phyloP scores from a whole-genome alignment of 2,113 vertebrate genomes.

The Clupea harengus region DNA sequence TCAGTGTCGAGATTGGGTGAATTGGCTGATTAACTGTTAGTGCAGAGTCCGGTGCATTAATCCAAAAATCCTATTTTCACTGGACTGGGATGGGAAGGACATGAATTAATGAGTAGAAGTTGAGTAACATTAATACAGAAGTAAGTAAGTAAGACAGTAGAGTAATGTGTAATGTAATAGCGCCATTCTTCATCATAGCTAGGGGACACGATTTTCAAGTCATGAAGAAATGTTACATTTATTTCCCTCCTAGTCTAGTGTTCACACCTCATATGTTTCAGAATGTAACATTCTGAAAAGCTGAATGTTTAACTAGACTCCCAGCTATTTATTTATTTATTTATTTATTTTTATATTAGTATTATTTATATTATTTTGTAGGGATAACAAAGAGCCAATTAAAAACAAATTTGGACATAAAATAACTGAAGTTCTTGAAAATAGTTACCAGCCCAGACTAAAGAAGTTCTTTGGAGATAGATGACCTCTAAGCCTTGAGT shows the following conservation, averaged over 20 bases:
- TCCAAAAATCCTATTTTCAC: background rate
- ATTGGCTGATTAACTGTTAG: background rate
- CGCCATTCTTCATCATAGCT: background rate
- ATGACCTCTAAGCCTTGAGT: background rate
- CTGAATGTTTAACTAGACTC: background rate
- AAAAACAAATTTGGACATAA: too few relatives aligned
- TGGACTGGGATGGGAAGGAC: background rate
- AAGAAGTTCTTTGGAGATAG: background rate
- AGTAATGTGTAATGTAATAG: background rate
- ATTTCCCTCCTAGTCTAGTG: background rate
- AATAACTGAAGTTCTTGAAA: too few relatives aligned
- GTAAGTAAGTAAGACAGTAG: background rate
- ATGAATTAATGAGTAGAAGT: constrained; percentile 8
- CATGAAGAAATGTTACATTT: background rate
- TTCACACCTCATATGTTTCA: background rate
- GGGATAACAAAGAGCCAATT: too few relatives aligned
- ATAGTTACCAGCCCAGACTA: too few relatives aligned
- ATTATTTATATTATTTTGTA: too few relatives aligned
- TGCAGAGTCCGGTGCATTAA: background rate
- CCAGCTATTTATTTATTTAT: too few relatives aligned
- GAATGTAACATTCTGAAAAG: background rate
- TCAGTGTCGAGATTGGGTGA: background rate
- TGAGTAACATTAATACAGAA: constrained; percentile 14
- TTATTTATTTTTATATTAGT: too few relatives aligned
- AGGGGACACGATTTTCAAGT: background rate